Conservation (phyloP, 2,113 vertebrate genomes). For the Poecile atricapillus region DNA sequence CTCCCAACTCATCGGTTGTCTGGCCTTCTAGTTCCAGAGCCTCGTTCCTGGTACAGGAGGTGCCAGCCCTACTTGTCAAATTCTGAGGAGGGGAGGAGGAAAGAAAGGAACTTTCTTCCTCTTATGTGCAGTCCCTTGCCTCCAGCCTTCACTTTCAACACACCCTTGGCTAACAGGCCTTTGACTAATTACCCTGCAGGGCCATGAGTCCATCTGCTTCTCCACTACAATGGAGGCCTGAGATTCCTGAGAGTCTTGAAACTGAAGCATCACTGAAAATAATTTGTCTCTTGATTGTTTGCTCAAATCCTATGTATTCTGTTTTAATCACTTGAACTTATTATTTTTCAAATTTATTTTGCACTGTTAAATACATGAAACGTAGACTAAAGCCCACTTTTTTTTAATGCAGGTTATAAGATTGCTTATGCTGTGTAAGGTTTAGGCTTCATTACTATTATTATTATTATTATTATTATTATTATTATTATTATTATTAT, state of each 20-base stretch:
- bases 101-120: not conserved
- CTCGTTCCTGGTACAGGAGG: not conserved
- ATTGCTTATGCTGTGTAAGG: not conserved
- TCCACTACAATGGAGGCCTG: not conserved
- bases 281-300: not conserved
- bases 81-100: not conserved
- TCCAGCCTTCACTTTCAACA: not conserved
- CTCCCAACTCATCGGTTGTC: not conserved
- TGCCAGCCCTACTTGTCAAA: not conserved
- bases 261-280: not conserved
- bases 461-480: not conserved
- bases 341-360: not conserved
- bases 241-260: not conserved
- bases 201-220: not conserved
- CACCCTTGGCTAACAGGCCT: not conserved
- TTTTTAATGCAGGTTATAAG: not conserved
- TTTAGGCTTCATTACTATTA: not conserved
- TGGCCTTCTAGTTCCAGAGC: not conserved
- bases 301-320: no score
- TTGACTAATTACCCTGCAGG: not conserved
- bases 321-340: not conserved
- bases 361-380: not conserved
- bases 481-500: not conserved
- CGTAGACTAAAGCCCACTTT: not conserved
- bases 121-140: not conserved